Evolutionary conservation across 2,888 invertebrate species (phyloP).

Genomic region (Noctua janthina): DNA sequence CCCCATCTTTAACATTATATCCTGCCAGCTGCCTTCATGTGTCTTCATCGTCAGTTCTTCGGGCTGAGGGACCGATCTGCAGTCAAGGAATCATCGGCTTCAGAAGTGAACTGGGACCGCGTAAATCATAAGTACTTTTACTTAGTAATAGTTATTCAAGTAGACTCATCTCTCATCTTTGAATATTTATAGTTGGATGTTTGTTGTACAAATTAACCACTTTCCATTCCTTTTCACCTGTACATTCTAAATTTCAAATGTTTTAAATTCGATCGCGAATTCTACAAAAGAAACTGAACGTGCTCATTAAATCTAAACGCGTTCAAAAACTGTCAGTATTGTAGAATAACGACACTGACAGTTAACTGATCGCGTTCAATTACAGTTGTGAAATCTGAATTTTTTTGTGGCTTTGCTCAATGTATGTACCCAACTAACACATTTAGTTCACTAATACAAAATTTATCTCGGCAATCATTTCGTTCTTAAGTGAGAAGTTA

Average conservation of each 20-base stretch:
- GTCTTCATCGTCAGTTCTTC: background rate
- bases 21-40: no score
- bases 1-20: background rate
- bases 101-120: background rate
- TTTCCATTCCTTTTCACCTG: background rate
- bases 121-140: conserved; percentile 36
- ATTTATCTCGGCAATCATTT: background rate
- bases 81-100: background rate
- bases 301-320: background rate
- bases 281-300: background rate
- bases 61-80: background rate
- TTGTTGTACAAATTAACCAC: background rate
- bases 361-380: background rate
- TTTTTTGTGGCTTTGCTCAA: background rate
- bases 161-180: background rate
- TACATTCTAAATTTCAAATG: background rate
- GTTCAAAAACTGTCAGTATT: background rate
- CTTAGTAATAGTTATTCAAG: conserved; percentile 8
- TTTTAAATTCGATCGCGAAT: background rate
- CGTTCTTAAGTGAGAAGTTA: background rate
- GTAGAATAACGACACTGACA: background rate
- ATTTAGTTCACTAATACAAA: background rate
- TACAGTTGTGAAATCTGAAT: background rate
- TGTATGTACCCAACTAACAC: background rate
- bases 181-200: conserved; percentile 10